Conservation (phyloP, 2,888 invertebrate genomes). For the Elmis aenea region DNA sequence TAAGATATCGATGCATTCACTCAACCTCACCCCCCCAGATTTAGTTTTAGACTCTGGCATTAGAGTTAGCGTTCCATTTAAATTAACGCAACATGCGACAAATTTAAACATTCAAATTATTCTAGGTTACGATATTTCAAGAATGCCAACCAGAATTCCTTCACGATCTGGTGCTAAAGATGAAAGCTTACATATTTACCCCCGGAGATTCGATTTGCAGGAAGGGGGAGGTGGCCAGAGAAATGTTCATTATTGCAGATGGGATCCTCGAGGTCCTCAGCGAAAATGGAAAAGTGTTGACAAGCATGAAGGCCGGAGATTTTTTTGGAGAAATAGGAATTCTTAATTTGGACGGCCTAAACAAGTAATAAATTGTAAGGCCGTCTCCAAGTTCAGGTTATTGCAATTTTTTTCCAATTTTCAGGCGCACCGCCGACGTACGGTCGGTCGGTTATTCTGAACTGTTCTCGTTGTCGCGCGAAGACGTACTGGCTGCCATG, state of each 20-base stretch:
- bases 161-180: slow-evolving; percentile 93
- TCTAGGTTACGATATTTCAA: slow-evolving; percentile 90
- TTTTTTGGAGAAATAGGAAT: slow-evolving; percentile 98
- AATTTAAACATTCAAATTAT: too few species aligned
- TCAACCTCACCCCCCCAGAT: too few species aligned
- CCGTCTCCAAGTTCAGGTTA: background rate
- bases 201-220: slow-evolving; percentile 96
- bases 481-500: slow-evolving; percentile 91
- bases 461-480: slow-evolving; percentile 86
- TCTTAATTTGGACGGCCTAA: slow-evolving; percentile 88
- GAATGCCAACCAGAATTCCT: slow-evolving; percentile 97
- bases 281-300: slow-evolving; percentile 86
- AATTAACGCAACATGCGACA: too few species aligned
- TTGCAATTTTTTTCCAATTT: too few species aligned
- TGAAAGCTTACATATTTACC: slow-evolving; percentile 97
- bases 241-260: slow-evolving; percentile 98
- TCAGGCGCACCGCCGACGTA: slow-evolving; percentile 91
- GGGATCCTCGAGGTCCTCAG: slow-evolving; percentile 94
- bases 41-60: too few species aligned
- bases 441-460: slow-evolving; percentile 95
- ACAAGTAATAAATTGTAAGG: slow-evolving; percentile 75
- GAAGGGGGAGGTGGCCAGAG: slow-evolving; percentile 82
- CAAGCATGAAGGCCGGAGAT: slow-evolving; percentile 95
- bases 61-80: too few species aligned
- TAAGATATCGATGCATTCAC: too few species aligned